Conservation (phyloP, 2,888 invertebrate genomes). For the Acanthoscelides obtectus region DNA sequence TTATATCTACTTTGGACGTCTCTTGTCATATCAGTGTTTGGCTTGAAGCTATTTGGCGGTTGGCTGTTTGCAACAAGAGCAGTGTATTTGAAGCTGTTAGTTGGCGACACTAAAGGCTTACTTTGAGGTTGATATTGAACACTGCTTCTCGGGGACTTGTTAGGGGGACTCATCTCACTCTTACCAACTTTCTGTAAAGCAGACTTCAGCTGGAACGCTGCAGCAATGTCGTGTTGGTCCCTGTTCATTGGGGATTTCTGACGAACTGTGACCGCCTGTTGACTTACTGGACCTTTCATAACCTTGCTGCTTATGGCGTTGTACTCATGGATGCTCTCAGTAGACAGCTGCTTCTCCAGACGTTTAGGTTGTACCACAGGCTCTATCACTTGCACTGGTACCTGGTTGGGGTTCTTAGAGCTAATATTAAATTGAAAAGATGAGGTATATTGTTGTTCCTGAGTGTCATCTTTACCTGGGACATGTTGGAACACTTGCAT, state of each 20-base stretch:
- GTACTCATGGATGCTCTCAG: conserved; percentile 48
- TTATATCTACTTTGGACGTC: neutral
- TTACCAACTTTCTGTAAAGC: conserved; percentile 52
- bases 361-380: conserved; percentile 26
- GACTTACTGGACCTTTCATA: conserved; percentile 71
- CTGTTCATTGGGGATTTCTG: conserved; percentile 53
- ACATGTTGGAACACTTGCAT: conserved; percentile 21
- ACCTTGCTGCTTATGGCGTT: conserved; percentile 63
- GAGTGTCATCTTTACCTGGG: conserved; percentile 13
- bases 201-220: conserved; percentile 51
- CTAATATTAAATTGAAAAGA: conserved; percentile 25
- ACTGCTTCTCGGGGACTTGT: conserved; percentile 15
- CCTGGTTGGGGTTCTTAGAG: conserved; percentile 8
- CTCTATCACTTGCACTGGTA: conserved; percentile 17
- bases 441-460: conserved; percentile 28
- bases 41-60: conserved; percentile 16
- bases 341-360: conserved; percentile 36
- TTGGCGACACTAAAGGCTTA: conserved; percentile 12
- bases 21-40: neutral
- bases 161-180: conserved; percentile 9
- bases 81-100: conserved; percentile 23
- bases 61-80: conserved; percentile 13
- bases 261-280: conserved; percentile 63
- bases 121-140: conserved; percentile 12
- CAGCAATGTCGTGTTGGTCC: conserved; percentile 54